A percentile compares a stretch with the other conserved stretches of the same genome.
Evolutionary conservation across 2,888 invertebrate species (phyloP).

Genomic region (Clepsis dumicolana): DNA sequence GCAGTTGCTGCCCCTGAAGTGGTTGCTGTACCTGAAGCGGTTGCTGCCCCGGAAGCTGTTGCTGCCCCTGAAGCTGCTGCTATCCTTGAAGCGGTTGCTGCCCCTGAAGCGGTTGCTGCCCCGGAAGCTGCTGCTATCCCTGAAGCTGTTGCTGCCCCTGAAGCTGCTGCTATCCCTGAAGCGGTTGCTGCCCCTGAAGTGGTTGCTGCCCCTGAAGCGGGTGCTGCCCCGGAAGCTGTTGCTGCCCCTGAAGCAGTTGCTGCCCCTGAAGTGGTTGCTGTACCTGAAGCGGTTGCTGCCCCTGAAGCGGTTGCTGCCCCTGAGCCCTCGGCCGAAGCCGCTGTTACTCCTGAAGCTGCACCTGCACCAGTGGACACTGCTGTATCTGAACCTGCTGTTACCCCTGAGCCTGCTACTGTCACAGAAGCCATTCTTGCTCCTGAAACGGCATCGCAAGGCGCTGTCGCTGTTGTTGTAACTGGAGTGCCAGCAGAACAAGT

Average conservation of each 20-base stretch:
- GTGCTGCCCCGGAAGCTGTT: background rate
- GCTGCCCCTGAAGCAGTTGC: background rate
- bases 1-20: constrained; percentile 3
- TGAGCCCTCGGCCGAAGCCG: background rate
- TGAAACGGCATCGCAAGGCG: background rate
- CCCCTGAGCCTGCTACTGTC: constrained; percentile 16
- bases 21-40: background rate
- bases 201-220: background rate
- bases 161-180: background rate
- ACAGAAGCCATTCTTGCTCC: constrained; percentile 13
- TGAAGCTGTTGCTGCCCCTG: constrained; percentile 4
- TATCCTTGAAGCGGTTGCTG: background rate
- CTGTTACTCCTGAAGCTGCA: background rate
- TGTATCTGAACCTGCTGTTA: background rate
- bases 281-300: background rate
- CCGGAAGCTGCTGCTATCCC: constrained; percentile 15
- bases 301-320: background rate
- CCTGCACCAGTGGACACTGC: background rate
- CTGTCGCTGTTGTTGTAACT: constrained; percentile 15
- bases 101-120: constrained; percentile 9
- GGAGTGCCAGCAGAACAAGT: constrained; percentile 17
- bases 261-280: background rate
- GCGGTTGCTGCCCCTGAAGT: background rate
- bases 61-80: background rate
- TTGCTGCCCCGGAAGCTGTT: background rate